Base-by-base conservation (phyloP, 1,140 invertebrate genomes). In the Pectinophora gossypiella region DNA sequence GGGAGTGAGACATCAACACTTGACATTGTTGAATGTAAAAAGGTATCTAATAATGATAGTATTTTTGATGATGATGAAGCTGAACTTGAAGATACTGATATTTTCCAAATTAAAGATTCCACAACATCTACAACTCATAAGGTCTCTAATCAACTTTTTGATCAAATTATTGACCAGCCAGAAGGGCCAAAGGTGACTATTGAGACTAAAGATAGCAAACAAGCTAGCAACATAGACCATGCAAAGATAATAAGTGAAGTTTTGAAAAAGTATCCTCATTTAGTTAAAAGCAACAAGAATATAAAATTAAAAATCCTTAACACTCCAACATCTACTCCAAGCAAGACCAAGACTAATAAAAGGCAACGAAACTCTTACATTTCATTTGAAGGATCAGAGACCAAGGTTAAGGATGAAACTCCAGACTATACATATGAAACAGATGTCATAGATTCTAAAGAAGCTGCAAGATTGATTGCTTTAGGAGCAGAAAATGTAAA, bases 161-260 rank as follows among this genome's bases (percentile, higher is more conserved):
- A 76, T 70, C 76, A 61, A 76, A 89, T 72, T 61, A 70, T 69
- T 62, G 80, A 64, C 19, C 55, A 19, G 75, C 86, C 62, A 51
- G 63, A 77, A 45, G 53, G 61, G 32, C 63, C 73, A 13, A 85
- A 85, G 68, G 66, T 85, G 12, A 78, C 81, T 9, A 80, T 86
- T 54, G 78, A 82, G 59, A 59, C 65, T 46, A 89, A 59, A 69
- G 68, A 74, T 54, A 68, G 32, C 36, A 79, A 76, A 59, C 63
- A 70, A 54, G 49, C 56, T 7, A 64, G 77, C 4, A 91, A 91
- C 55, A 76, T 93, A 9, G 93, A 94, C 80, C 95, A 96, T 81
- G 94, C 94, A 7, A 96, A 95, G 88, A 95, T 97, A 36, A 95
- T 96, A 44, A 91, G 93, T 48, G 94, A 96, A 88, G 94, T 96